Percentiles rank a stretch among this genome's conserved stretches.
Evolutionary conservation across 2,888 invertebrate genomes (phyloP).

Genomic region (Aleiodes alternator): DNA sequence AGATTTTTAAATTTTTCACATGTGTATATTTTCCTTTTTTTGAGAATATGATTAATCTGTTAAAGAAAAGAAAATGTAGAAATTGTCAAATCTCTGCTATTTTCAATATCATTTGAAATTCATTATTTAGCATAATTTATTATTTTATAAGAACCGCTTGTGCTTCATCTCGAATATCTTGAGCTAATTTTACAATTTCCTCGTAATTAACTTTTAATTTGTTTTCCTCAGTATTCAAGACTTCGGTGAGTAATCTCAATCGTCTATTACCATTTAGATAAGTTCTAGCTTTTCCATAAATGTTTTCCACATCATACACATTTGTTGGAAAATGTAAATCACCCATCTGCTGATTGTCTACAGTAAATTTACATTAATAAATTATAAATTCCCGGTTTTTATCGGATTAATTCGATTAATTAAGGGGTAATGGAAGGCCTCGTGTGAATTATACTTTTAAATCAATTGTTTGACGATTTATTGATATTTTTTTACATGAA

Average conservation of each 20-base stretch:
- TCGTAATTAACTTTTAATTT: constrained; percentile 64
- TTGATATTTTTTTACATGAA: too few relatives aligned
- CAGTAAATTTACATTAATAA: neutral
- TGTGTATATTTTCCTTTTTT: too few relatives aligned
- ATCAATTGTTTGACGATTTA: too few relatives aligned
- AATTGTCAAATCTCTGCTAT: too few relatives aligned
- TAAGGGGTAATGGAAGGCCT: too few relatives aligned
- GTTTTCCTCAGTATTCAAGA: constrained; percentile 64
- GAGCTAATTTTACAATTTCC: constrained; percentile 70
- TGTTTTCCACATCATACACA: constrained; percentile 59
- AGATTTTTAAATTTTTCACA: too few relatives aligned
- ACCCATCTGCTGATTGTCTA: constrained; percentile 74
- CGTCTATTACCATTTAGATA: constrained; percentile 70
- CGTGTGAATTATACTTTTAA: too few relatives aligned
- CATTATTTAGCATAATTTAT: too few relatives aligned
- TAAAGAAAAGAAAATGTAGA: too few relatives aligned
- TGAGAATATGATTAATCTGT: too few relatives aligned
- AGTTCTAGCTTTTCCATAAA: constrained; percentile 68
- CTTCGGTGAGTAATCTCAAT: constrained; percentile 65
- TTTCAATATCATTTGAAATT: too few relatives aligned
- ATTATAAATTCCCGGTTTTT: neutral
- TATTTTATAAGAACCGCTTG: constrained; percentile 68
- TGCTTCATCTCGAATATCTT: constrained; percentile 73
- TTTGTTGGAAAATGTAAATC: constrained; percentile 55
- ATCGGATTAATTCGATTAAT: neutral